A percentile compares a stretch with the other conserved stretches of the same genome.
phyloP scores from a whole-genome alignment of 2,113 vertebrate genomes.

The Cephalopterus ornatus region DNA sequence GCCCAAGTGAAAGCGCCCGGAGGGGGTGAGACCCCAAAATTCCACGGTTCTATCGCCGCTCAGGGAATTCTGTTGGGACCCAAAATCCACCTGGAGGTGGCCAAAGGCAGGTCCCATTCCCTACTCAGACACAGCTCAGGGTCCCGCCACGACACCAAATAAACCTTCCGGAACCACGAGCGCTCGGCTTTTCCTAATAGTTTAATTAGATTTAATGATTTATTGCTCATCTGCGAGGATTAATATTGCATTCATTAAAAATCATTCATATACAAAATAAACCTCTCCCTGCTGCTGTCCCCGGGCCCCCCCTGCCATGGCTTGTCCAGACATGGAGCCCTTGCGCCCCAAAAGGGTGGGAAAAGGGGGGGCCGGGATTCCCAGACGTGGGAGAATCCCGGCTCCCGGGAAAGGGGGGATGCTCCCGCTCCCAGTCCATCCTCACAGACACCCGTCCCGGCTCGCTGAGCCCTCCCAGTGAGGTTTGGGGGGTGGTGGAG shows the following conservation, averaged over 20 bases:
- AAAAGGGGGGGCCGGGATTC: not conserved
- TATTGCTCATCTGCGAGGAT: constrained; percentile 85
- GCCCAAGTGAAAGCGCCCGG: accelerated
- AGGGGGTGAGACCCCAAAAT: not conserved
- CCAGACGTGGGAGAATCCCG: accelerated
- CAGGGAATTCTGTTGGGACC: accelerated
- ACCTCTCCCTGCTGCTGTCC: constrained; percentile 65
- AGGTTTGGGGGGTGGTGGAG: not conserved
- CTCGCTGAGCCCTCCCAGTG: not conserved
- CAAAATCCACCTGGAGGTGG: accelerated
- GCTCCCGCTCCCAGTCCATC: accelerated
- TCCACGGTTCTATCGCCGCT: accelerated
- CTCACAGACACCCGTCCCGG: not conserved
- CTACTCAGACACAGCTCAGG: accelerated
- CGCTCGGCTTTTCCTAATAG: constrained; percentile 40
- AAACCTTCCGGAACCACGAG: not conserved
- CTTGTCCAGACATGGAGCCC: constrained; percentile 71
- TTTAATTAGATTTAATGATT: constrained; percentile 80
- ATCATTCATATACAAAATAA: constrained; percentile 84
- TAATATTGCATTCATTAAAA: constrained; percentile 86
- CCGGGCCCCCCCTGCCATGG: constrained; percentile 42
- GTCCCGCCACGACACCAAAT: not conserved
- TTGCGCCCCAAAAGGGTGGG: not conserved
- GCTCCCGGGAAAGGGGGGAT: not conserved
- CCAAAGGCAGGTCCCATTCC: not conserved